phyloP scores from a whole-genome alignment of 2,888 invertebrate genomes.

The Steinernema carpocapsae region DNA sequence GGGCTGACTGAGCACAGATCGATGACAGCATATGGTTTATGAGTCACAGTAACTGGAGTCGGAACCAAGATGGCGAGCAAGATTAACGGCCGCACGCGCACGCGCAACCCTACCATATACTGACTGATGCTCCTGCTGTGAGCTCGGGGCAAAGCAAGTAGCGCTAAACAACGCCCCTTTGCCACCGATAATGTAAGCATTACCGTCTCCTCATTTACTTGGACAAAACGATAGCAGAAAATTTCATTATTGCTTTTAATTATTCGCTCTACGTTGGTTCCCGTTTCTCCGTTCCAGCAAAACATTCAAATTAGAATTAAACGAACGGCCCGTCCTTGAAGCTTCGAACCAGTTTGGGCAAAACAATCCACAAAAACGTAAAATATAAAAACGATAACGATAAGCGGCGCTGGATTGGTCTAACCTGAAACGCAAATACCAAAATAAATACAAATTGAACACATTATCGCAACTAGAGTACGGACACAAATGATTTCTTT shows the following conservation, averaged over 20 bases:
- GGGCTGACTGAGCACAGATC: background rate
- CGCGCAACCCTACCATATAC: slow-evolving; percentile 11
- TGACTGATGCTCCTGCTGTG: background rate
- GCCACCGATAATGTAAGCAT: background rate
- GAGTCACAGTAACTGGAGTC: background rate
- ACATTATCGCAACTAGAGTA: no score
- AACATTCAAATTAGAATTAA: slow-evolving; percentile 28
- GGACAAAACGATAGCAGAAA: slow-evolving; percentile 4
- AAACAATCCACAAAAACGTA: no score
- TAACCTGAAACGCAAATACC: background rate
- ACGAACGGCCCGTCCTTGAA: background rate
- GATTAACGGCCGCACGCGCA: background rate
- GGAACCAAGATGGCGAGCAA: background rate
- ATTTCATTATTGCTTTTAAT: slow-evolving; percentile 30
- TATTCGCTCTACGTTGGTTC: background rate
- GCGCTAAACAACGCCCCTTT: background rate
- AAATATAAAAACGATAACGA: no score
- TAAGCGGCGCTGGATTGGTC: no score
- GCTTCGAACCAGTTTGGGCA: no score
- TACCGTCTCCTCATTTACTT: slow-evolving; percentile 1
- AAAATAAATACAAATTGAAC: no score
- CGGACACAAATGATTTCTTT: no score
- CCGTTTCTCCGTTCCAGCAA: slow-evolving; percentile 4
- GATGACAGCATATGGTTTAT: slow-evolving; percentile 1
- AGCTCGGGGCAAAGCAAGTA: background rate